Evolutionary conservation across 2,888 invertebrate species (phyloP), one percentile per base, ranked within the genome.

Genomic region (Aleiodes testaceus): DNA sequence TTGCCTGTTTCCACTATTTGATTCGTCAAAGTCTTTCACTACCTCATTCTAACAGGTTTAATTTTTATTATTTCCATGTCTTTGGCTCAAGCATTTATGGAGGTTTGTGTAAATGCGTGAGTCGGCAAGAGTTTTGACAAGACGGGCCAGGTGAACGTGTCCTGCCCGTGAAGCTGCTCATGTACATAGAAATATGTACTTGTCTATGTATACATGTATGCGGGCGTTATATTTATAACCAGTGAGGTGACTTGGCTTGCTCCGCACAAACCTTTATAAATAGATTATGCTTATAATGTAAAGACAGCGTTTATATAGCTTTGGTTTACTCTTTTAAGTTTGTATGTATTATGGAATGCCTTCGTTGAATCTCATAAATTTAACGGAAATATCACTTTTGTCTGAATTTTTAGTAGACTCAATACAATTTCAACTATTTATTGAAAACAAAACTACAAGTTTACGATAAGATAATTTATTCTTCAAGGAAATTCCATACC

Each of bases 211-310:
- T 76, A 76, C 77, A 75, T 78, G 72, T 74, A 75, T 78, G 72
- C 75, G 74, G 73, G 74, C 75, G 75, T 81, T 78, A 79, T 82
- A 80, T 82, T 82, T 82, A 81, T 81, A 82, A 72, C 72, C 70
- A 75, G 75, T 75, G 36, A 59, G 36, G 75, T 75, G 74, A 68
- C 75, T 75, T 74, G 75, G 75, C 74, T 73, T 72, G 73, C 47
- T 77, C 77, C 77, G 75, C 77, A 78, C 77, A 78, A 75, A 77
- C 75, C 70, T 74, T 72, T 76, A 75, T 75, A 78, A 77, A 78
- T 78, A 78, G 77, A 67, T 69, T 26, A 67, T 63, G 68, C 73
- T 63, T 59, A 42, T 59, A 59, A 42, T 42, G 42, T 59, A 59
- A 36, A 59, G 59, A 42, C 36, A 42, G 42, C 59, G 36, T 42